Evolutionary conservation across 2,888 invertebrate species (phyloP).

Genomic region (Limenitis camilla): DNA sequence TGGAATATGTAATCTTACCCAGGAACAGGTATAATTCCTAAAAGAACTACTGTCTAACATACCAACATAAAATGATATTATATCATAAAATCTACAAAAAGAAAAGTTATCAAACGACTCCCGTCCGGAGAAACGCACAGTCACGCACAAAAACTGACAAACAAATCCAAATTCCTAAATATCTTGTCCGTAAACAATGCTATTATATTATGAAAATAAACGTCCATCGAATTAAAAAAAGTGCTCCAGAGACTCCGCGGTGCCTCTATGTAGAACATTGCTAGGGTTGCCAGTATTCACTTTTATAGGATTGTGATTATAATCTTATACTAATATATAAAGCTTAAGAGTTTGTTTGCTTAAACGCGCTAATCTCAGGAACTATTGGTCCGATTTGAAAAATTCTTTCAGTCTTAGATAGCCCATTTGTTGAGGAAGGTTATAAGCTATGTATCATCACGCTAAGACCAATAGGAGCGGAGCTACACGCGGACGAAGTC

Average conservation of each 20-base stretch:
- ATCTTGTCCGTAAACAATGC: conserved; percentile 69
- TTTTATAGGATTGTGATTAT: not conserved
- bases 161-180: conserved; percentile 56
- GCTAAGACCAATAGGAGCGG: too few relatives aligned
- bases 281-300: conserved; percentile 36
- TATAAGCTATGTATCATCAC: too few relatives aligned
- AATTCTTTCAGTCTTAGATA: too few relatives aligned
- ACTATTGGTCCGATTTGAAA: too few relatives aligned
- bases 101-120: conserved; percentile 17
- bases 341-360: too few relatives aligned
- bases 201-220: conserved; percentile 62
- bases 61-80: not conserved
- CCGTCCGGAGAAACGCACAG: conserved; percentile 38
- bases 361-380: too few relatives aligned
- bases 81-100: conserved; percentile 4
- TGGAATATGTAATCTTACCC: too few relatives aligned
- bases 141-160: conserved; percentile 52
- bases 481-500: too few relatives aligned
- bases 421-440: too few relatives aligned
- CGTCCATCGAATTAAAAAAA: conserved; percentile 46
- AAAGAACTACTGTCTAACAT: not conserved
- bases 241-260: conserved; percentile 48
- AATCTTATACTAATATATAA: too few relatives aligned
- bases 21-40: too few relatives aligned
- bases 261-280: conserved; percentile 50